These are phyloP conservation scores for Alces alces DNA, from an alignment of 2,113 vertebrate species.

Conservation along the genomic window DNA sequence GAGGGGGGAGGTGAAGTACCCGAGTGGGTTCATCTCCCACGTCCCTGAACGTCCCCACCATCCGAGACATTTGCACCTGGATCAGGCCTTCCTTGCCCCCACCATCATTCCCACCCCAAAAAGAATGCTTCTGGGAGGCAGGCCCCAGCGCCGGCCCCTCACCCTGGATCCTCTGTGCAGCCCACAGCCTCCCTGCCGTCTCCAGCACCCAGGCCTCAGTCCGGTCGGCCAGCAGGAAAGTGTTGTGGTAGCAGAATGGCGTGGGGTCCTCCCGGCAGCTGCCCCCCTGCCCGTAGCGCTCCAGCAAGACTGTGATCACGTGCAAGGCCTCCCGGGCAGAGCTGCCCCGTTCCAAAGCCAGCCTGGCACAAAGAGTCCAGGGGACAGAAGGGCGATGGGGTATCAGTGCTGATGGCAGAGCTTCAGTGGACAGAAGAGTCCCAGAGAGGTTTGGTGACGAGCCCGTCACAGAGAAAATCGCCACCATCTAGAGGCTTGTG, in stretches of 20 bases:
- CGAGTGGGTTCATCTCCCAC: background rate
- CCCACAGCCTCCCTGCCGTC: slow-evolving; percentile 92
- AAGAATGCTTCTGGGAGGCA: background rate
- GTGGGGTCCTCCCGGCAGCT: slow-evolving; percentile 88
- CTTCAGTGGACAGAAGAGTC: background rate
- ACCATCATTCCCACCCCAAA: background rate
- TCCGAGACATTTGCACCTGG: background rate
- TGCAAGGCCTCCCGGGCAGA: slow-evolving; percentile 85
- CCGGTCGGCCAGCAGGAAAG: slow-evolving; percentile 93
- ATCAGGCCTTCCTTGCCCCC: background rate
- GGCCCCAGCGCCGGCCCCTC: slow-evolving; percentile 24
- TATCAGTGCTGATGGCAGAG: background rate
- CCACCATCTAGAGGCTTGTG: background rate
- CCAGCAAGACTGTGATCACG: slow-evolving; percentile 86
- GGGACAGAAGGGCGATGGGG: background rate
- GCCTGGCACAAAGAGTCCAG: slow-evolving; percentile 70
- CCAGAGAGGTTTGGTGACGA: background rate
- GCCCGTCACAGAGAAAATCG: background rate
- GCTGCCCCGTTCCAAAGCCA: slow-evolving; percentile 89
- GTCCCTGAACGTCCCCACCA: background rate
- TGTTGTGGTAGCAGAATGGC: slow-evolving; percentile 93
- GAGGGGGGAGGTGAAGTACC: background rate
- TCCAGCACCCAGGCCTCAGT: slow-evolving; percentile 93
- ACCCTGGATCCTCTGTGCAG: slow-evolving; percentile 89
- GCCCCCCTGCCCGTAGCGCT: slow-evolving; percentile 90